Conservation (phyloP, 2,113 vertebrate genomes). For the Thamnophis sirtalis region DNA sequence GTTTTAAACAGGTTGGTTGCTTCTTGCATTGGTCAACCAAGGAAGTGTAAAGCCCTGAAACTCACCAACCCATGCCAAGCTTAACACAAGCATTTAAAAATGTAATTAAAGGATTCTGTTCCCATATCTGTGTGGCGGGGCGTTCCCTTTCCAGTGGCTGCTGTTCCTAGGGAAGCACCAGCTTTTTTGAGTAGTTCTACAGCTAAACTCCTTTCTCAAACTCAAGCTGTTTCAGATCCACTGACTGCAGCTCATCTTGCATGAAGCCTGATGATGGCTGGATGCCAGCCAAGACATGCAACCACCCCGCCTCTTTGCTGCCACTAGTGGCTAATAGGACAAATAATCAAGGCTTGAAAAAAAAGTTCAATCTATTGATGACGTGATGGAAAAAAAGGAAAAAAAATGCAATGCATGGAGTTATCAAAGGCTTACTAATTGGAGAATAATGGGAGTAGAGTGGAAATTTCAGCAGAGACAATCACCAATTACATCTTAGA, state of each 20-base stretch:
- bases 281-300: neutral
- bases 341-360: neutral
- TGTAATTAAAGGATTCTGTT: neutral
- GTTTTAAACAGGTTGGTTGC: neutral
- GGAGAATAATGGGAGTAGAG: neutral
- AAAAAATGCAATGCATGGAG: neutral
- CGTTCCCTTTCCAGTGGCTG: neutral
- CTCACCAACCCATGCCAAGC: neutral
- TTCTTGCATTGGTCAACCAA: neutral
- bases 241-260: neutral
- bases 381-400: too few relatives aligned
- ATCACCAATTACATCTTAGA: neutral
- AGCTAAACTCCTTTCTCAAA: neutral
- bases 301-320: neutral
- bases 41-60: neutral
- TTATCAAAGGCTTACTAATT: neutral
- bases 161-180: neutral
- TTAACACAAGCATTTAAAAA: neutral
- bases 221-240: neutral
- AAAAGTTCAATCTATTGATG: neutral
- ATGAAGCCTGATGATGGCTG: neutral
- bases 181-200: neutral
- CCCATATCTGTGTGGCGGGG: neutral
- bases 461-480: neutral
- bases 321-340: neutral